Evolutionary conservation across 1,140 invertebrate genomes (phyloP).

Genomic region (Heliothis virescens): DNA sequence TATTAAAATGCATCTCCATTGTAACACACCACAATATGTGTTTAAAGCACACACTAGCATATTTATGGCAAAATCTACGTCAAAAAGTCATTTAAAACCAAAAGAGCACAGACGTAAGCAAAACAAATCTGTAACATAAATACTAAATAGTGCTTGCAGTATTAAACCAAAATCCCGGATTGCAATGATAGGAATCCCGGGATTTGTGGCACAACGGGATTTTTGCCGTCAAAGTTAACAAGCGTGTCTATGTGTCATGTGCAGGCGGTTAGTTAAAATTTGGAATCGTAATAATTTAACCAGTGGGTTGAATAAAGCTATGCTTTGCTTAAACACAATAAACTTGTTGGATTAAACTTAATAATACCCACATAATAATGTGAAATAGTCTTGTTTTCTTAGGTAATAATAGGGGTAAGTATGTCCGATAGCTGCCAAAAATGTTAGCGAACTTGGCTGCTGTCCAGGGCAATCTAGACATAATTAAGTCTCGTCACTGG

Average conservation of each 20-base stretch:
- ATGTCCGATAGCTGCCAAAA: too few relatives aligned
- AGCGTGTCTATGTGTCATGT: background rate
- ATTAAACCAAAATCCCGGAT: slow-evolving; percentile 1
- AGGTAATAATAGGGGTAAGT: too few relatives aligned
- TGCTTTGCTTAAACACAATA: background rate
- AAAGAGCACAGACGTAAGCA: slow-evolving; percentile 36
- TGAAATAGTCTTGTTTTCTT: too few relatives aligned
- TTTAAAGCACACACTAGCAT: background rate
- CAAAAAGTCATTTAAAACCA: slow-evolving; percentile 44
- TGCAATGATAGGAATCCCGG: slow-evolving; percentile 5
- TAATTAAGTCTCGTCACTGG: background rate
- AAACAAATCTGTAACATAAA: slow-evolving; percentile 22
- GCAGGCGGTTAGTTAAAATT: background rate
- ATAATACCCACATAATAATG: too few relatives aligned
- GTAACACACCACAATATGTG: background rate
- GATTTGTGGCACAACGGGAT: background rate
- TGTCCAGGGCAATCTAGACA: background rate
- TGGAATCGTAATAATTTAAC: background rate
- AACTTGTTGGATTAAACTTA: too few relatives aligned
- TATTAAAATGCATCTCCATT: slow-evolving; percentile 13
- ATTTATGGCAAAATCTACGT: slow-evolving; percentile 30
- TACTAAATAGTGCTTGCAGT: slow-evolving; percentile 32
- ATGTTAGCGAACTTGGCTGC: too few relatives aligned
- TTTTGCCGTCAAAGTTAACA: slow-evolving; percentile 17
- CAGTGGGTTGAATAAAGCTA: background rate